Evolutionary conservation across 2,797 vertebrate genomes (phyloP).

Genomic region (Poecilia gillii): DNA sequence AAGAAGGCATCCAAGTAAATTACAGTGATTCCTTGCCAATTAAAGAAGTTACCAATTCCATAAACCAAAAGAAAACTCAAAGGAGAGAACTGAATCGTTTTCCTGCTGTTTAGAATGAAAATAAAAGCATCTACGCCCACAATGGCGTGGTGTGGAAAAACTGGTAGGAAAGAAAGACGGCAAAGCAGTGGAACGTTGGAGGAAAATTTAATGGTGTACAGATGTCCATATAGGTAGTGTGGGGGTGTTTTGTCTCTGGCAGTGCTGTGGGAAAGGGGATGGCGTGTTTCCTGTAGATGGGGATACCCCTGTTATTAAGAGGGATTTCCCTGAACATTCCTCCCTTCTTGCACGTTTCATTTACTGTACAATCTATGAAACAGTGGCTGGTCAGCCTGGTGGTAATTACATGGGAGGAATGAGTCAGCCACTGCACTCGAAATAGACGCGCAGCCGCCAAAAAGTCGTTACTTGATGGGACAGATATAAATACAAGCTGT

Average conservation of each 20-base stretch:
- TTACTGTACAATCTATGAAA: constrained; percentile 46
- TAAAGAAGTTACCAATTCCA: background rate
- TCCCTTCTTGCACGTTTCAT: constrained; percentile 47
- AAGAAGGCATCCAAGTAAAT: background rate
- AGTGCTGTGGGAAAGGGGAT: constrained; percentile 16
- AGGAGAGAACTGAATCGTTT: constrained; percentile 10
- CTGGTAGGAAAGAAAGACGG: constrained; percentile 25
- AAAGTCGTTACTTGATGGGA: constrained; percentile 39
- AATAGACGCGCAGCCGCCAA: constrained; percentile 56
- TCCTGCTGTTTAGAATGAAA: constrained; percentile 37
- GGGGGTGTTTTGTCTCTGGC: background rate
- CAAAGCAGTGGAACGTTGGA: constrained; percentile 36
- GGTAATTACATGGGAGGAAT: constrained; percentile 67
- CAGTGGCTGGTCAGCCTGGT: constrained; percentile 29
- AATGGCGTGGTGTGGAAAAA: constrained; percentile 46
- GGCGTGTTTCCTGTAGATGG: constrained; percentile 46
- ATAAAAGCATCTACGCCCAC: constrained; percentile 15
- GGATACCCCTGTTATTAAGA: constrained; percentile 58
- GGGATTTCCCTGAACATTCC: constrained; percentile 68
- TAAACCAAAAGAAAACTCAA: background rate
- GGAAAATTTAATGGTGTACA: constrained; percentile 54
- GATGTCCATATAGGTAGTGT: constrained; percentile 13
- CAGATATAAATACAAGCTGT: constrained; percentile 20
- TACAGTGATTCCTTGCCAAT: constrained; percentile 15
- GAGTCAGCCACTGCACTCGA: constrained; percentile 66